These are phyloP conservation scores for Nansenia antarctica DNA, from an alignment of 2,113 vertebrate genomes.

Conservation along the genomic window DNA sequence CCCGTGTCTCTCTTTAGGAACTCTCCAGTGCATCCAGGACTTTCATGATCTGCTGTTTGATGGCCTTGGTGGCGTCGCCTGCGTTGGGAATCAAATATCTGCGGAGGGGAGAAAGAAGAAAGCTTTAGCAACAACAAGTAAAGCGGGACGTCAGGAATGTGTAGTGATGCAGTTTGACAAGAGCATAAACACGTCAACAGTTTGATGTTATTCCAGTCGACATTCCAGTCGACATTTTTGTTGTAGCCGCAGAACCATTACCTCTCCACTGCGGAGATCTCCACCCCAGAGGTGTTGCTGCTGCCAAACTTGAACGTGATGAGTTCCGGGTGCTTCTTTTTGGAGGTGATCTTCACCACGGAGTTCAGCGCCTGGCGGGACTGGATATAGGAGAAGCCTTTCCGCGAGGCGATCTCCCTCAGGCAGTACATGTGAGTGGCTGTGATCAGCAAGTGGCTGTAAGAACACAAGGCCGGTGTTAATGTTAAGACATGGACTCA, in stretches of 20 bases:
- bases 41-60: constrained; percentile 99
- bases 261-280: constrained; percentile 95
- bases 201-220: no score
- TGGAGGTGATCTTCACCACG: constrained; percentile 98
- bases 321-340: constrained; percentile 97
- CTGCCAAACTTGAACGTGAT: constrained; percentile 98
- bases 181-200: no score
- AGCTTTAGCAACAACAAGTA: no score
- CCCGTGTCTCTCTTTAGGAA: constrained; percentile 73
- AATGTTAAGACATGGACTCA: no score
- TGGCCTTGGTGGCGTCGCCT: constrained; percentile 97
- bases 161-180: no score
- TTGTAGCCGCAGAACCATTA: constrained; percentile 42
- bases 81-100: constrained; percentile 98
- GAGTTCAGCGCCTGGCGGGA: constrained; percentile 94
- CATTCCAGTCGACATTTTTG: background rate
- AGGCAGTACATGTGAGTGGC: constrained; percentile 99
- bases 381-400: constrained; percentile 96
- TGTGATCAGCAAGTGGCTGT: constrained; percentile 91
- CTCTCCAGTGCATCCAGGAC: constrained; percentile 97
- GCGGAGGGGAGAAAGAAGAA: constrained; percentile 15
- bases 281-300: constrained; percentile 90
- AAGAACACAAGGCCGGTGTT: background rate
- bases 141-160: no score
- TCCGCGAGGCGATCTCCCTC: constrained; percentile 91